A percentile compares a stretch with the other conserved stretches of the same genome.
Evolutionary conservation across 2,888 invertebrate species (phyloP).

Genomic region (Mesopsocus fuscifrons): DNA sequence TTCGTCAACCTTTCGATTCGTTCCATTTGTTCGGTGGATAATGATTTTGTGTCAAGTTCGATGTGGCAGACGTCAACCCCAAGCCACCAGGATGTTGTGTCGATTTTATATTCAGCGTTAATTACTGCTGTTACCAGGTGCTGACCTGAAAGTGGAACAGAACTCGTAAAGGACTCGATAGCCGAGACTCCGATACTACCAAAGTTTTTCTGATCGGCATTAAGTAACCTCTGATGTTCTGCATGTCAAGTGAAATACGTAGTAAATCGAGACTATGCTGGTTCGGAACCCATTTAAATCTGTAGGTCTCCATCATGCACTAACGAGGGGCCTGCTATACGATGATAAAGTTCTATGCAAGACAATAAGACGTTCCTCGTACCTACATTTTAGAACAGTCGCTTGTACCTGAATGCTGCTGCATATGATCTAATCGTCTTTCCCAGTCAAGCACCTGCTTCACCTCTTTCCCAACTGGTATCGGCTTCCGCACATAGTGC

Average conservation of each 20-base stretch:
- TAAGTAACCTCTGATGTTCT: too few species aligned
- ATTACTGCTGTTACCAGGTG: constrained; percentile 66
- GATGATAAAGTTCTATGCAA: too few species aligned
- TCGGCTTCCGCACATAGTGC: constrained; percentile 42
- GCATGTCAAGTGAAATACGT: too few species aligned
- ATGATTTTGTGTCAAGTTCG: constrained; percentile 32
- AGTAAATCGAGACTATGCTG: too few species aligned
- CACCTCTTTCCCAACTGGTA: constrained; percentile 41
- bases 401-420: constrained; percentile 60
- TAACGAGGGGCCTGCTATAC: too few species aligned
- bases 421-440: constrained; percentile 74
- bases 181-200: too few species aligned
- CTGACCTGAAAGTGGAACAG: constrained; percentile 35
- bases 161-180: too few species aligned
- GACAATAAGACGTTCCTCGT: too few species aligned
- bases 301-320: too few species aligned
- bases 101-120: constrained; percentile 41
- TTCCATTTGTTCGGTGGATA: background rate
- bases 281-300: too few species aligned
- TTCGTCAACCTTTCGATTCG: constrained; percentile 8
- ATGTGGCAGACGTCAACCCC: constrained; percentile 54
- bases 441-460: constrained; percentile 51
- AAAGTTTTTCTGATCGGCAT: too few species aligned
- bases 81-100: constrained; percentile 68
- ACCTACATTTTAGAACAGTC: background rate